Percentiles rank a stretch among this genome's conserved stretches.
phyloP scores from a whole-genome alignment of 2,888 invertebrate species.

The Lithophane socia region DNA sequence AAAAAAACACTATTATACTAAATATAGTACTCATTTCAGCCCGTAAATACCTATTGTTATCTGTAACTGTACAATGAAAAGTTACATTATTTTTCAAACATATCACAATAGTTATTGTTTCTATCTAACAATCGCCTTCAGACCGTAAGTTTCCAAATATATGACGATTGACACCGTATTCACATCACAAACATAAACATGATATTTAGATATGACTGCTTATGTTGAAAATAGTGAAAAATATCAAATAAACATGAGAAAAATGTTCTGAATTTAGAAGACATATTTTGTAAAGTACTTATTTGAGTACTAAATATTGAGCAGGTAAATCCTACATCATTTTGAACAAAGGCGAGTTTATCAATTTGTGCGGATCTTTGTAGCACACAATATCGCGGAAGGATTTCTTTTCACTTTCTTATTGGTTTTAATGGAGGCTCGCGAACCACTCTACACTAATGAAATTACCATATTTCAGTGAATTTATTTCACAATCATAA shows the following conservation, averaged over 20 bases:
- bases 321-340: background rate
- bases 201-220: too few relatives aligned
- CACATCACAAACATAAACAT: background rate
- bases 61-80: background rate
- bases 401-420: constrained; percentile 26
- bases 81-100: constrained; percentile 5
- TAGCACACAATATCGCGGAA: constrained; percentile 13
- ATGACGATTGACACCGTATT: background rate
- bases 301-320: background rate
- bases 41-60: background rate
- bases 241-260: constrained; percentile 15
- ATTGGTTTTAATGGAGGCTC: constrained; percentile 41
- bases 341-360: constrained; percentile 37
- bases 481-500: constrained; percentile 31
- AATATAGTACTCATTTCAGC: background rate
- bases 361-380: constrained; percentile 38
- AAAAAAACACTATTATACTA: too few relatives aligned
- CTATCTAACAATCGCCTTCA: background rate
- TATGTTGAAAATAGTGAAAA: background rate
- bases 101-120: background rate
- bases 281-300: too few relatives aligned
- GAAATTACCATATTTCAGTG: constrained; percentile 46
- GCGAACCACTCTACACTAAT: constrained; percentile 45
- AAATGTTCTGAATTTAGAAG: constrained; percentile 21
- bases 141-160: constrained; percentile 10